Evolutionary conservation across 2,888 invertebrate genomes (phyloP).

Genomic region (Lasioglossum zephyrum): DNA sequence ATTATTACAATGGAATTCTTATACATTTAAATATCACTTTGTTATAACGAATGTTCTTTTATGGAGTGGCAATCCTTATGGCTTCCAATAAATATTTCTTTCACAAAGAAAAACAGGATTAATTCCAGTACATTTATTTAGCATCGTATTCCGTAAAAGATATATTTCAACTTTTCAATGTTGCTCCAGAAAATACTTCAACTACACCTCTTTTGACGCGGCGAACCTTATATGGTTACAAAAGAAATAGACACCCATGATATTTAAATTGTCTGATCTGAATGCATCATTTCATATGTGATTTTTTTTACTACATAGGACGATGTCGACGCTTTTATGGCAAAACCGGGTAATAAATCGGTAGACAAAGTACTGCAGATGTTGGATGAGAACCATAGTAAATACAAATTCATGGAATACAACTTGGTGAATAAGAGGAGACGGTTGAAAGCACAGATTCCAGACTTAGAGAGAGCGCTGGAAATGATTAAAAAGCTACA

Average conservation of each 20-base stretch:
- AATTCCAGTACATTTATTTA: neutral
- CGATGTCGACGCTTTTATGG: conserved; percentile 98
- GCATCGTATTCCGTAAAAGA: neutral
- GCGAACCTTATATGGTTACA: conserved; percentile 75
- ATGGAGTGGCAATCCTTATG: conserved; percentile 39
- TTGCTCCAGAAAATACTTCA: neutral
- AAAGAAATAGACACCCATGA: conserved; percentile 40
- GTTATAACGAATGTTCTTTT: conserved; percentile 36
- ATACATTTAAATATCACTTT: conserved; percentile 7
- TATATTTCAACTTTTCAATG: neutral
- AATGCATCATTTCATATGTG: neutral
- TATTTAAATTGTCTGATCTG: neutral
- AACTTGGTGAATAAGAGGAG: conserved; percentile 94
- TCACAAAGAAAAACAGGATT: conserved; percentile 5
- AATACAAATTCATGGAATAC: conserved; percentile 99
- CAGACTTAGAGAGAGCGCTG: conserved; percentile 96
- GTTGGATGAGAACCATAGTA: conserved; percentile 96
- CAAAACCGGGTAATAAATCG: conserved; percentile 91
- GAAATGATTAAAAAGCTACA: conserved; percentile 96
- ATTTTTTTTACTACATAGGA: conserved; percentile 87
- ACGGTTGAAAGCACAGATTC: conserved; percentile 95
- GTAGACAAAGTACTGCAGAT: conserved; percentile 94
- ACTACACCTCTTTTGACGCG: neutral
- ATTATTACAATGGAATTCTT: neutral
- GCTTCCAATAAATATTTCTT: conserved; percentile 7